Percentiles rank a stretch among this genome's conserved stretches.
These are phyloP conservation scores for Phoxinus phoxinus DNA, from an alignment of 2,113 vertebrate genomes.

Conservation along the genomic window DNA sequence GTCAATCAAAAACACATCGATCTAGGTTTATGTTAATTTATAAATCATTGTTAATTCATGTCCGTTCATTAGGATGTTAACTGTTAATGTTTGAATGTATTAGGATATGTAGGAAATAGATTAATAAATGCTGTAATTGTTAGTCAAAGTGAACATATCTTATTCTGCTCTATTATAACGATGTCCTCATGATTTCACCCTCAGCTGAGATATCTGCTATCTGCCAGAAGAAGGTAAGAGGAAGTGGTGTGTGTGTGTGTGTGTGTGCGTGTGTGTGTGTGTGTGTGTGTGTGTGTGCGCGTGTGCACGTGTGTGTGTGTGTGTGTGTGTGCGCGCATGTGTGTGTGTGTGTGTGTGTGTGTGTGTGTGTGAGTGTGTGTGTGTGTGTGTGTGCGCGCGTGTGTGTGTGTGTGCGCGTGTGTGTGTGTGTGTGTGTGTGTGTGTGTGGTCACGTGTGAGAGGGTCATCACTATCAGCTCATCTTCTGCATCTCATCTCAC, in stretches of 20 bases:
- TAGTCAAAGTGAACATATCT: neutral
- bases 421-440: neutral
- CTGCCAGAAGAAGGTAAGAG: constrained; percentile 99
- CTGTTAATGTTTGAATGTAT: neutral
- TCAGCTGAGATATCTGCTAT: constrained; percentile 99
- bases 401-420: neutral
- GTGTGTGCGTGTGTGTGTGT: constrained; percentile 1
- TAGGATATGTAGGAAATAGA: neutral
- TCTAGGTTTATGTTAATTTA: neutral
- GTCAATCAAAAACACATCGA: neutral
- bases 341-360: neutral
- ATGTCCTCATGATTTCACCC: constrained; percentile 71
- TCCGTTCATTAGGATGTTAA: neutral
- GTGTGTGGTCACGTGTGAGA: neutral
- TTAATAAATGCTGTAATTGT: neutral
- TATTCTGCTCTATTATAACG: constrained; percentile 37
- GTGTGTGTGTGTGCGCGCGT: too few relatives aligned
- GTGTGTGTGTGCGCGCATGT: too few relatives aligned
- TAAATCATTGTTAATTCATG: neutral
- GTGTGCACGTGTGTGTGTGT: constrained; percentile 43
- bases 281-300: neutral
- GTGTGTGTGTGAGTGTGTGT: neutral
- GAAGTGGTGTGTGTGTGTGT: constrained; percentile 60
- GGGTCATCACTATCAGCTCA: neutral
- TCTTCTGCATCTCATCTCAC: neutral